phyloP scores from a whole-genome alignment of 2,888 invertebrate species.

The Dolichomitus sp. region DNA sequence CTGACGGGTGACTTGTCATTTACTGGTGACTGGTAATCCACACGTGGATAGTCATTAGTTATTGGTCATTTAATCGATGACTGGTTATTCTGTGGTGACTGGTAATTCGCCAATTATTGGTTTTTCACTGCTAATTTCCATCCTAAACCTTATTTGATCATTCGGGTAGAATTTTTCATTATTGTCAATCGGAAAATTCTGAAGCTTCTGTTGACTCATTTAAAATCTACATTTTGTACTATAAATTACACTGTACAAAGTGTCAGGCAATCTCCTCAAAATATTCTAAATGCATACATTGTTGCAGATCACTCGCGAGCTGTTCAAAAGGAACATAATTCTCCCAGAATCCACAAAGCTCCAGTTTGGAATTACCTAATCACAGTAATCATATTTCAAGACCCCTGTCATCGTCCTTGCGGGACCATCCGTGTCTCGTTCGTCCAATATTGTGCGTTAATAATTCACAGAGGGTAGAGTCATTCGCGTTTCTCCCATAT shows the following conservation, averaged over 20 bases:
- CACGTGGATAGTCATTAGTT: too few relatives aligned
- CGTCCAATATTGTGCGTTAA: conserved; percentile 15
- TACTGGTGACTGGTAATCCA: too few relatives aligned
- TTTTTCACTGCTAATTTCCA: too few relatives aligned
- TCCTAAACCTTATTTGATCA: too few relatives aligned
- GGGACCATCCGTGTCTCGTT: neutral
- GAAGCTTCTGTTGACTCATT: too few relatives aligned
- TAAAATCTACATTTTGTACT: neutral
- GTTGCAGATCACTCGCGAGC: neutral
- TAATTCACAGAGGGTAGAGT: conserved; percentile 30
- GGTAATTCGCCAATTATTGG: too few relatives aligned
- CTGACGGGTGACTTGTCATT: too few relatives aligned
- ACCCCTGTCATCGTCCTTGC: conserved; percentile 20
- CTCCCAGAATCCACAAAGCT: neutral
- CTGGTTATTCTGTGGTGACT: too few relatives aligned
- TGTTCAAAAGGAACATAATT: neutral
- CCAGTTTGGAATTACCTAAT: conserved; percentile 17
- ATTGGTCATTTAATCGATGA: too few relatives aligned
- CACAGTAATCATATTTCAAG: conserved; percentile 28
- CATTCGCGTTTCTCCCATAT: neutral
- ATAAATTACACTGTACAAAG: neutral
- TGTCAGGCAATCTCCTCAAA: neutral
- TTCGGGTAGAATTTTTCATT: too few relatives aligned
- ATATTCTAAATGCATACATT: neutral
- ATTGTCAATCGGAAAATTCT: too few relatives aligned